Conservation (phyloP, 1,140 invertebrate genomes). For the Tigriopus japonicus region DNA sequence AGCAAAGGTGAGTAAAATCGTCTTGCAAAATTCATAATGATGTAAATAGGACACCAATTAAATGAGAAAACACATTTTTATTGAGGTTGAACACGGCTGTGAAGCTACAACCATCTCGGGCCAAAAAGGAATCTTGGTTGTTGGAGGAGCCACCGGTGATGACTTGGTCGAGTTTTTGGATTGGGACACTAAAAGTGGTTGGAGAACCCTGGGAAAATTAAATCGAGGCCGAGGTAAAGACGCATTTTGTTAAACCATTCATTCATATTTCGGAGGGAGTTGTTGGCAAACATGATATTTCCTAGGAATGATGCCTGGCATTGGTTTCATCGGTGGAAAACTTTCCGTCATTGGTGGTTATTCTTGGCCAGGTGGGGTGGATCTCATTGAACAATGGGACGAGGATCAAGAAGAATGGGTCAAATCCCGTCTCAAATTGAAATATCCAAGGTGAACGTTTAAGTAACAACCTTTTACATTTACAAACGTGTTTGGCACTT, state of each 20-base stretch:
- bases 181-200: slow-evolving; percentile 1
- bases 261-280: not conserved
- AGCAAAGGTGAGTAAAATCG: slow-evolving; percentile 6
- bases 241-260: not conserved
- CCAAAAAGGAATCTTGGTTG: slow-evolving; percentile 3
- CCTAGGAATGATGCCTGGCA: slow-evolving; percentile 13
- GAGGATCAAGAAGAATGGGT: slow-evolving; percentile 12
- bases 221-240: slow-evolving; percentile 12
- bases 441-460: slow-evolving; percentile 4
- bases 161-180: slow-evolving; percentile 14
- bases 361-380: slow-evolving; percentile 11
- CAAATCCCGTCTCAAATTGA: not conserved
- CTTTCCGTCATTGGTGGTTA: slow-evolving; percentile 13
- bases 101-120: not conserved
- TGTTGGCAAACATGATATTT: not conserved
- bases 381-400: slow-evolving; percentile 13
- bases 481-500: no score
- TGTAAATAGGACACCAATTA: not conserved
- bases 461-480: no score
- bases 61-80: no score
- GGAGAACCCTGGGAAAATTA: slow-evolving; percentile 11
- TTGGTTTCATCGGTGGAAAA: slow-evolving; percentile 8
- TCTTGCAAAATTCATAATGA: no score
- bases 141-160: slow-evolving; percentile 13
- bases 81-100: slow-evolving; percentile 13